Base-by-base conservation (phyloP, 30 jellyfish, hydroid and myxozoan species). In the Aurelia sp. region DNA sequence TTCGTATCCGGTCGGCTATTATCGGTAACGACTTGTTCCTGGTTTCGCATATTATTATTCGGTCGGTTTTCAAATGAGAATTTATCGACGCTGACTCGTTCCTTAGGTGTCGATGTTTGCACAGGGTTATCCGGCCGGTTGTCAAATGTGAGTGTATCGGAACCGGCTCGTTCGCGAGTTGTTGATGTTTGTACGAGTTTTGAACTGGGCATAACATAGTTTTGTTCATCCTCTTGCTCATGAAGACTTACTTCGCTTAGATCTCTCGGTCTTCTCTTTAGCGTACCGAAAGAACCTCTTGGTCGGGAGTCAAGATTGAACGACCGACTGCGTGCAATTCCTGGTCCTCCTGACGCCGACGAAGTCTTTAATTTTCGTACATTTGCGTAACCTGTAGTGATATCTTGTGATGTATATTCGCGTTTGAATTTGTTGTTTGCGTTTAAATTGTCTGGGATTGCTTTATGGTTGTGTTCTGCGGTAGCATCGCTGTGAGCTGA, bases 281-380 rank as follows among this genome's bases (percentile, higher is more conserved):
- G 81, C 10, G 47, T 77, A 4, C 53, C 35, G 47, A 33, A 50
- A 67, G 35, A 18, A 41, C 66, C 52, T 52, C 86, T 78, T 7
- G 89, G 65, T 58, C 66, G 44, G 18, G 84, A 33, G 31, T 77
- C 93, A 30, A 70, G 88, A 52, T 64, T 84, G 52, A 84, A 84
- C 55, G 93, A 84, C 35, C 74, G 76, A 50, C 93, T 84, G 2
- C 93, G 84, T 52, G 81, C 41, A 21, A 72, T 63, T 19, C 93
- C 83, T 53, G 20, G 63, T 21, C 31, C 84, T 17, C 38, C 55
- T 3, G 72, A 15, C 7, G 33, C 11, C 20, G 96, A 71, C 24
- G 55, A 53, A 5, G 96, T 88, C 53, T 74, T 60, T 13, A 88
- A 87, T 30, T 78, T 88, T 38, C 96, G 81, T 69, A 88, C 96